Conservation (phyloP, 2,113 vertebrate species). For the Notarius quadriscutis region DNA sequence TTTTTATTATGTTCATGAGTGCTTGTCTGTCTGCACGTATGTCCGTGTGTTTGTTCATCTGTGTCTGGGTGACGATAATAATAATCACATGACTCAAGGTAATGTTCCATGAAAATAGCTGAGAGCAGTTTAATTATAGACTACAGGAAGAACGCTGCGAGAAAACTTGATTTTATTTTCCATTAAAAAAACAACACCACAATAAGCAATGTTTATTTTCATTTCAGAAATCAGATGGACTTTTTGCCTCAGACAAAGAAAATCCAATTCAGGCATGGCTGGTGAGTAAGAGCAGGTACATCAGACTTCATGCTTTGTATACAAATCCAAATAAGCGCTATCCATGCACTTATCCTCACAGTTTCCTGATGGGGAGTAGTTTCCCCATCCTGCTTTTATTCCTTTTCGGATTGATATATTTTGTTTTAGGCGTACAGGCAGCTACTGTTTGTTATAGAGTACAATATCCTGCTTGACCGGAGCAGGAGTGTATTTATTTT, state of each 20-base stretch:
- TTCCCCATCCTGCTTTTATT: constrained; percentile 23
- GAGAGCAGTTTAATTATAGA: constrained; percentile 92
- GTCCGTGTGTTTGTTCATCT: constrained; percentile 64
- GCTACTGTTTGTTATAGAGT: constrained; percentile 13
- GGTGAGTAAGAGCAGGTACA: constrained; percentile 25
- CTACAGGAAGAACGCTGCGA: constrained; percentile 79
- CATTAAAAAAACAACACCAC: constrained; percentile 48
- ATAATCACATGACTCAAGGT: constrained; percentile 87
- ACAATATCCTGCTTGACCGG: constrained; percentile 23
- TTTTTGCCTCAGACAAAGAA: constrained; percentile 51
- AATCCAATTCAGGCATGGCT: constrained; percentile 26
- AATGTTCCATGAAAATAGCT: constrained; percentile 99
- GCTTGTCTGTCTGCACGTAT: constrained; percentile 56
- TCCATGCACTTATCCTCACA: constrained; percentile 12
- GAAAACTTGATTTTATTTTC: constrained; percentile 66
- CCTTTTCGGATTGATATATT: neutral
- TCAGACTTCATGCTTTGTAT: constrained; percentile 1
- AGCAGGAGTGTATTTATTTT: neutral
- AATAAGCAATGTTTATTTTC: constrained; percentile 54
- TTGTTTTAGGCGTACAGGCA: constrained; percentile 9
- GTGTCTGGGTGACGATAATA: constrained; percentile 72
- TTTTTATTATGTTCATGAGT: constrained; percentile 59
- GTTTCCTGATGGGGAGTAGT: neutral
- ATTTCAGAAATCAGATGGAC: constrained; percentile 55
- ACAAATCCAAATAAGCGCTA: constrained; percentile 33